Evolutionary conservation across 1,140 invertebrate genomes (phyloP), one percentile per base, ranked within the genome.

Genomic region (Drosophila pandora): DNA sequence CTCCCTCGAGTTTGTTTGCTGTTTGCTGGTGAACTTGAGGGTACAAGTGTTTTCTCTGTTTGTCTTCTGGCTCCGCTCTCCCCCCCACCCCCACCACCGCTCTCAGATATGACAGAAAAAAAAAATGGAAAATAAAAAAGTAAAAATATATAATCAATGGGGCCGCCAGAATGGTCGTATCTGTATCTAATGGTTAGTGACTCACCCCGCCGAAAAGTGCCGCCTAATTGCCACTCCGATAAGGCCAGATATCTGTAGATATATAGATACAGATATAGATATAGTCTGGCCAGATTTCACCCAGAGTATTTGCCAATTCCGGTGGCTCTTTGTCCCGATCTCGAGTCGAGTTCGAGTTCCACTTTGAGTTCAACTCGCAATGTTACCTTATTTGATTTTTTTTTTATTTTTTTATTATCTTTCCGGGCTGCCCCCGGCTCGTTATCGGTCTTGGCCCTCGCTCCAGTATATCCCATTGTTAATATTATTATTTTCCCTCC

Each of bases 11-110:
- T 8, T 32, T 34, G 22, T 30, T 69, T 74, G 69, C 74, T 9
- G 25, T 10, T 9, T 10, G 57, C 64, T 71, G 62, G 69, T 82
- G 83, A 85, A 85, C 82, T 85, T 87, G 78, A 82, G 43, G 32
- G 48, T 49, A 88, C 82, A 85, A 82, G 69, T 85, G 82, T 85
- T 68, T 81, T 56, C 23, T 21, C n/a, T 56, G 32, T 69, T 69
- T 69, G 65, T 49, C 43, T 69, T 69, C 13, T 39, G 65, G 65
- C 65, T 69, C 65, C 63, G 47, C 17, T 17, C 17, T 17, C 0
- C 17, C 17, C 17, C 17, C 17, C 17, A 0, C 17, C 17, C 17
- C 17, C 17, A 28, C 25, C 25, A 4, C 7, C 25, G 2, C 5
- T 6, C 25, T 6, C 1, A 57, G 65, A 69, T 56, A 57, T 10